Base-by-base conservation (phyloP, 2,113 vertebrate genomes). In the Tyto alba region DNA sequence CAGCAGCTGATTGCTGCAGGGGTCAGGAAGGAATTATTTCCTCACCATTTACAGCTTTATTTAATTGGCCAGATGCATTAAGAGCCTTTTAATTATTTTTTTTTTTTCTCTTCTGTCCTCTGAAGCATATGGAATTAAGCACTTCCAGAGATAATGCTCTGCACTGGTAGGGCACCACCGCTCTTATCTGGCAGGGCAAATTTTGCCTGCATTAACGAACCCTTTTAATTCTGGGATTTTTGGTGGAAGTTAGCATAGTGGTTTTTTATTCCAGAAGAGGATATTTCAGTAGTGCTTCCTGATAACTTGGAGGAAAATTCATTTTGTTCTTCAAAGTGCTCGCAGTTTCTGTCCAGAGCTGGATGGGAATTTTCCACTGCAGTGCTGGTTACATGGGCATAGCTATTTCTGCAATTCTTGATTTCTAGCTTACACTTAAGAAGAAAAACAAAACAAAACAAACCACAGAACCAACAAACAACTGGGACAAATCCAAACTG, bases 11-110 rank as follows among this genome's bases (percentile, higher is more conserved):
- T 97, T 97, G 93, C 96, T 94, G 85, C 80, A 81, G 73, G 93
- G 96, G 96, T 97, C 97, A 96, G 95, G 88, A 83, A 97, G 88
- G 93, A 97, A 93, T 97, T 95, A 94, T 93, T 96, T 96, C 94
- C 71, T 95, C 66, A 6, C 92, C 94, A 95, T 97, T 97, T 97
- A 94, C 91, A 92, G 95, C 91, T 95, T 96, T 95, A 93, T 95
- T 97, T 97, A 97, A 97, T 97, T 97, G 96, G 82, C 79, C 91
- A 97, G 89, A 96, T 96, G 97, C 97, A 97, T 97, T 97, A 97
- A 97, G 91, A 85, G 27, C 30, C 94, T 97, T 95, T 96, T 96
- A 96, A 97, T 97, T 96, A 57, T 94, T 85, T 93, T 82, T 74
- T 66, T 85, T 73, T 90, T 71, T 57, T 3, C 82, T 84, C n/a